Conservation (phyloP, 1,140 invertebrate genomes). For the Brevipalpus yothersi region DNA sequence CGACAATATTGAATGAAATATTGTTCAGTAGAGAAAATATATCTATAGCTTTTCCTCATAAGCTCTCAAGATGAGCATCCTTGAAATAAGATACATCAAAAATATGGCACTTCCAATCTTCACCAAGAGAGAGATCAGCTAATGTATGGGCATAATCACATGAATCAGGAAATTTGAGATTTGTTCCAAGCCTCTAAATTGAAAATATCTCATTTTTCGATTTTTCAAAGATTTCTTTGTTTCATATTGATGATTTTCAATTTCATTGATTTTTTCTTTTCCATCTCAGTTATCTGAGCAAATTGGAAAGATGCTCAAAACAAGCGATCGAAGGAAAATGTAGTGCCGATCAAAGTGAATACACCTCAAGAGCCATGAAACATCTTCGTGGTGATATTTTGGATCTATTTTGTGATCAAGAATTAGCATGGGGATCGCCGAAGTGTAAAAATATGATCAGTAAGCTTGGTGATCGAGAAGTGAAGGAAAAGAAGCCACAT, state of each 20-base stretch:
- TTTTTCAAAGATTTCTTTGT: neutral
- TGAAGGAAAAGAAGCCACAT: conserved; percentile 2
- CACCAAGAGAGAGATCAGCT: no score
- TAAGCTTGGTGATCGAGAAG: neutral
- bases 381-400: conserved; percentile 2
- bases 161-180: no score
- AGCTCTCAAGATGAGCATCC: no score
- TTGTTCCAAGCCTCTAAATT: no score
- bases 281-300: conserved; percentile 4
- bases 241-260: neutral
- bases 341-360: neutral
- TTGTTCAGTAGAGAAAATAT: no score
- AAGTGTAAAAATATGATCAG: conserved; percentile 3
- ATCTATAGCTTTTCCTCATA: no score
- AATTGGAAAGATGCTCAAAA: conserved; percentile 4
- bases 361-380: conserved; percentile 3
- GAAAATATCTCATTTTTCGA: no score
- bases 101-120: no score
- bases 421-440: conserved; percentile 2
- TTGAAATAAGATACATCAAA: no score
- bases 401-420: conserved; percentile 7
- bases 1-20: no score
- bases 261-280: neutral
- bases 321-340: conserved; percentile 4
- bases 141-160: no score